A percentile compares a stretch with the other conserved stretches of the same genome.
Evolutionary conservation across 1,140 invertebrate species (phyloP).

Genomic region (Palaemon carinicauda): DNA sequence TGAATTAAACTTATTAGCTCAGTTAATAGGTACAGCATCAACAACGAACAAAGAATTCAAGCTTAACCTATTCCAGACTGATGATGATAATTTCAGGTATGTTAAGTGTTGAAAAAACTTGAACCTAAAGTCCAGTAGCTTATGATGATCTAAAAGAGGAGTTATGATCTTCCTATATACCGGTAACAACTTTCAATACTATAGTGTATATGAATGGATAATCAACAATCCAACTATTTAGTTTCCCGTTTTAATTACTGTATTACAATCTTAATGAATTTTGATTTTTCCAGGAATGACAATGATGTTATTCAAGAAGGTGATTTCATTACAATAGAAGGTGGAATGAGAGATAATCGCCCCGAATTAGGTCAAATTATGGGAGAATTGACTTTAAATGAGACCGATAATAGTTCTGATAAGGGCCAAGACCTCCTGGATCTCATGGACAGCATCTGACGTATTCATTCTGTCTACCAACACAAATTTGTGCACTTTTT

Average conservation of each 20-base stretch:
- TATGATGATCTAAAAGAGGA: too few relatives aligned
- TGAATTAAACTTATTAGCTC: conserved; percentile 20
- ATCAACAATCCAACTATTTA: too few relatives aligned
- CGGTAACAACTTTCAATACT: too few relatives aligned
- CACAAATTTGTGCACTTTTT: too few relatives aligned
- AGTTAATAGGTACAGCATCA: background rate
- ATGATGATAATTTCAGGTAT: conserved; percentile 12
- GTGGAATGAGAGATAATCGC: background rate
- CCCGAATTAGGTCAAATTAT: conserved; percentile 18
- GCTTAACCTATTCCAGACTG: conserved; percentile 2
- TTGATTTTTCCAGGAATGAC: too few relatives aligned
- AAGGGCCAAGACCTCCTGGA: conserved; percentile 24
- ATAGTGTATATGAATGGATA: too few relatives aligned
- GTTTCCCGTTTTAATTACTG: too few relatives aligned
- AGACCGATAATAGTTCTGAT: background rate
- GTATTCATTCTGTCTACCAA: too few relatives aligned
- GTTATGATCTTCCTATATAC: too few relatives aligned
- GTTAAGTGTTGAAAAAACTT: too few relatives aligned
- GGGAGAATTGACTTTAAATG: conserved; percentile 8
- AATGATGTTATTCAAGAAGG: background rate
- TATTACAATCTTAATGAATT: too few relatives aligned
- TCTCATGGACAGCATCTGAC: conserved; percentile 22
- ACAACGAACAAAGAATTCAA: conserved; percentile 7
- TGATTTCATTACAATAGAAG: conserved; percentile 17
- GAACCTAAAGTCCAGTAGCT: too few relatives aligned